Evolutionary conservation across 2,888 invertebrate genomes (phyloP).

Genomic region (Idaea straminata): DNA sequence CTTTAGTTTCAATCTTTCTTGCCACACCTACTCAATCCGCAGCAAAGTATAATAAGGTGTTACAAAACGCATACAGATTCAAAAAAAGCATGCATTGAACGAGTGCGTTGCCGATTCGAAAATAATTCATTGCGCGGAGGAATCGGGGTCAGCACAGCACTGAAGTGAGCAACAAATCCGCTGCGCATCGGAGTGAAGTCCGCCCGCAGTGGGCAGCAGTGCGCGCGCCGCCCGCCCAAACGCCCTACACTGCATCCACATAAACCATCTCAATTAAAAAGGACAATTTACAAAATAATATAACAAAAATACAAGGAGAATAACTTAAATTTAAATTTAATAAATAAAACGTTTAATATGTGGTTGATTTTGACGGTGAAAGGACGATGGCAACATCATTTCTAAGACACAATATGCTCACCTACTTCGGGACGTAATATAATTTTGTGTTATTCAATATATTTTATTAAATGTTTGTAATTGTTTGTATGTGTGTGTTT

Average conservation of each 20-base stretch:
- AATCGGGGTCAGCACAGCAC: conserved; percentile 59
- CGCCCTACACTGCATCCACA: conserved; percentile 41
- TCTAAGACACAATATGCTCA: conserved; percentile 34
- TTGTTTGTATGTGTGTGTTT: conserved; percentile 28
- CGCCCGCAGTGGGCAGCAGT: conserved; percentile 24
- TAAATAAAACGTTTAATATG: not conserved
- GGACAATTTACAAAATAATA: conserved; percentile 30
- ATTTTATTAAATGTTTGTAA: conserved; percentile 26
- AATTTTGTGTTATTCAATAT: conserved; percentile 30
- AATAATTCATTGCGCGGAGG: conserved; percentile 63
- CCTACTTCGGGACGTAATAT: conserved; percentile 34
- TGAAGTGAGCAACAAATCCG: conserved; percentile 55
- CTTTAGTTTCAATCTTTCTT: not conserved
- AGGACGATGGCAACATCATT: not conserved
- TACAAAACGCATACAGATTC: conserved; percentile 20
- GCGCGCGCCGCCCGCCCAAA: conserved; percentile 49
- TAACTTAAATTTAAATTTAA: not conserved
- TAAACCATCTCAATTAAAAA: conserved; percentile 29
- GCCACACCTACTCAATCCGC: not conserved
- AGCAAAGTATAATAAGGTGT: not conserved
- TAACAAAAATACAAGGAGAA: conserved; percentile 27
- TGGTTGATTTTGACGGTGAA: not conserved
- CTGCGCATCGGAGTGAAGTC: conserved; percentile 36
- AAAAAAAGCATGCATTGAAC: conserved; percentile 46
- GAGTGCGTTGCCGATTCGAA: conserved; percentile 70